These are phyloP conservation scores for Hemistola chrysoprasaria DNA, from an alignment of 2,888 invertebrate genomes.

Conservation along the genomic window DNA sequence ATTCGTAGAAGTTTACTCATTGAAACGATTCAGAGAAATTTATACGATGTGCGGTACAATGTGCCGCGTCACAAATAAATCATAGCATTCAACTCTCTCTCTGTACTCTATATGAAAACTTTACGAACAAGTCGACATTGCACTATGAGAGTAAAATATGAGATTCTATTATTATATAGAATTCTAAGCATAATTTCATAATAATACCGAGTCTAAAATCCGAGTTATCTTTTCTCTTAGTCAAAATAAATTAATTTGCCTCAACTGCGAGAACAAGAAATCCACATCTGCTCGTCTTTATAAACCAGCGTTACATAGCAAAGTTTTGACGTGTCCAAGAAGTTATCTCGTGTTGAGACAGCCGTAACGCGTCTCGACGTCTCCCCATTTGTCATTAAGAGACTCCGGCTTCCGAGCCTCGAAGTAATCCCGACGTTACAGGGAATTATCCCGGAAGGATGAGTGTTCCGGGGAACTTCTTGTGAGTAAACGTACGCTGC, in stretches of 20 bases:
- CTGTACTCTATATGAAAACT: too few species aligned
- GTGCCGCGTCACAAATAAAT: constrained; percentile 10
- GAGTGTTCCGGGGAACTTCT: constrained; percentile 47
- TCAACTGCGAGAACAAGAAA: constrained; percentile 4
- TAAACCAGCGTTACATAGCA: constrained; percentile 6
- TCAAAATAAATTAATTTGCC: too few species aligned
- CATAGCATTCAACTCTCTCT: too few species aligned
- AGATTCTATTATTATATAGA: too few species aligned
- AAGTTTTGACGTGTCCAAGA: constrained; percentile 43
- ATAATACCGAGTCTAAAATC: too few species aligned
- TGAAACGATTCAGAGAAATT: constrained; percentile 20
- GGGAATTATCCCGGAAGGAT: constrained; percentile 53
- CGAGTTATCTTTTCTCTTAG: too few species aligned
- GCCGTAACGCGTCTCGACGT: constrained; percentile 45
- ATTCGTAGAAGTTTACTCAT: constrained; percentile 27
- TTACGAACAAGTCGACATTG: too few species aligned
- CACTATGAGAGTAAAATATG: too few species aligned
- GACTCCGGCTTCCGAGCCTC: constrained; percentile 39
- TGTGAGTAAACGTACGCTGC: constrained; percentile 35
- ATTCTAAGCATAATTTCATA: too few species aligned
- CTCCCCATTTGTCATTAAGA: constrained; percentile 57
- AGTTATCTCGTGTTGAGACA: constrained; percentile 40
- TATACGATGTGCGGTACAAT: constrained; percentile 15
- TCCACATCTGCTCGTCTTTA: constrained; percentile 3
- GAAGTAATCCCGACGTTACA: constrained; percentile 61